Evolutionary conservation across 2,797 vertebrate genomes (phyloP).

Genomic region (Manis crassicaudata): DNA sequence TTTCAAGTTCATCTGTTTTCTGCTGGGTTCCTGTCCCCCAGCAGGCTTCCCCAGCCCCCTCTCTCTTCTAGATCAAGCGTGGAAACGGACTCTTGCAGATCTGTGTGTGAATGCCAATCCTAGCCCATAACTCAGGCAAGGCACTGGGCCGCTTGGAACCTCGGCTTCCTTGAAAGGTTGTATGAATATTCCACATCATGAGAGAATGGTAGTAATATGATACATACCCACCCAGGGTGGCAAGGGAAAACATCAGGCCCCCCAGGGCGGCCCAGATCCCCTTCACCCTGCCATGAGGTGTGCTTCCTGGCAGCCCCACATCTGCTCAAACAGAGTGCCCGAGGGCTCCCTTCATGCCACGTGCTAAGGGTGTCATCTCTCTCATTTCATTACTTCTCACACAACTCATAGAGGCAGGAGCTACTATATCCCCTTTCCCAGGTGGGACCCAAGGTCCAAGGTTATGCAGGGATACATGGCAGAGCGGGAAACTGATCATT

Average conservation of each 20-base stretch:
- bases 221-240: background rate
- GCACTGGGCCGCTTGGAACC: background rate
- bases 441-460: background rate
- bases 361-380: background rate
- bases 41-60: background rate
- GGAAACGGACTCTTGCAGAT: background rate
- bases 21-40: background rate
- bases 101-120: background rate
- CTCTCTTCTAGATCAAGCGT: background rate
- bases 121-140: background rate
- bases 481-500: background rate
- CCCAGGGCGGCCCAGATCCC: background rate
- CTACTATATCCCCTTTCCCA: background rate
- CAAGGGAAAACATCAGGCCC: background rate
- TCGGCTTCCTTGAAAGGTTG: background rate
- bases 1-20: background rate
- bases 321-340: background rate
- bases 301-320: background rate
- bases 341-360: background rate
- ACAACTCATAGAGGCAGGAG: background rate
- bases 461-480: background rate
- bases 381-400: background rate
- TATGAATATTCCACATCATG: background rate
- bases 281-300: background rate
- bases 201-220: background rate